Evolutionary conservation across 2,797 vertebrate genomes (phyloP), one percentile per base, ranked within the genome.

Genomic region (Catharus ustulatus): DNA sequence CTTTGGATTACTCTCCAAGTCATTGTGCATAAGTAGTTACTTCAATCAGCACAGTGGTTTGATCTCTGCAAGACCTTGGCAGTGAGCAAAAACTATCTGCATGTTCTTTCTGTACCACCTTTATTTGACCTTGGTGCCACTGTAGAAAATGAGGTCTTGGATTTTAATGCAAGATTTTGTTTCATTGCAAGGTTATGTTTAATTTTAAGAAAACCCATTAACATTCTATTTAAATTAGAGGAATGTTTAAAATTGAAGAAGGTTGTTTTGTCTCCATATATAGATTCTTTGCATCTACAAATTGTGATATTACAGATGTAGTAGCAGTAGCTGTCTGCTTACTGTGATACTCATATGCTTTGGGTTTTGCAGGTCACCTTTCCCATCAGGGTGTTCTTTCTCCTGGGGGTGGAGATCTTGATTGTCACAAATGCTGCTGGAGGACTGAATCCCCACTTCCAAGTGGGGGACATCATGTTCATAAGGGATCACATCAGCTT

Each of bases 381-480:
- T 91, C 98, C 98, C 16, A 93, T 99, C 80, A 98, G 98, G 57
- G 98, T 99, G 82, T 98, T 99, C 94, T 98, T 82, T 81, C 97
- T 98, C 73, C 95, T 99, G 45, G 98, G 98, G 1, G 98, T 98
- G 91, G 73, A 98, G 89, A 97, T 97, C 46, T 82, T 99, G 89
- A 98, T 99, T 72, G 98, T 99, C 85, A 99, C 98, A 38, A 99
- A 99, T 46, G 98, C 98, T 58, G 98, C 98, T 4, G 98, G 98
- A 26, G 98, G 98, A 3, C 92, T 99, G 72, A 98, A 98, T 55
- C 74, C 69, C 27, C 86, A 72, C 43, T 99, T 97, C 92, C 95
- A 95, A 1, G 98, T 98, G 38, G 98, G 98, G 8, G 98, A 99
- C 96, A 98, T 99, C 95, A 98, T 99, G 98, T 75, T 99, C 81